phyloP scores from a whole-genome alignment of 2,113 vertebrate genomes.

The Regulus satrapa region DNA sequence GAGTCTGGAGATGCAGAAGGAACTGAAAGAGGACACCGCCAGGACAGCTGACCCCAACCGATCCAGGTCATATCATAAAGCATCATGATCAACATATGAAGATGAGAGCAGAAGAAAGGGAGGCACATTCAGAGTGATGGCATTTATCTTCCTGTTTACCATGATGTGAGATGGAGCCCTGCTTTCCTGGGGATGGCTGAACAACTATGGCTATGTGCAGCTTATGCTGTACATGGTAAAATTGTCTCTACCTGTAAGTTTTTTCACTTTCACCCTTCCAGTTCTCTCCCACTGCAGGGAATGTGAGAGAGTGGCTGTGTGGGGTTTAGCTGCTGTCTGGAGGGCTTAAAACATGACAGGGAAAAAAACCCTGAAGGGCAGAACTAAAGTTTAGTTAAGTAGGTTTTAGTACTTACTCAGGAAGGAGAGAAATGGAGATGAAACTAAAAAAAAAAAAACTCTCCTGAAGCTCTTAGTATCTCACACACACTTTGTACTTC shows the following conservation, averaged over 20 bases:
- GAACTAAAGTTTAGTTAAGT: background rate
- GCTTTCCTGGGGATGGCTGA: background rate
- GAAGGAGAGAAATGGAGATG: background rate
- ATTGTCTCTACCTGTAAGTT: background rate
- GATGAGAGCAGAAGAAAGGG: background rate
- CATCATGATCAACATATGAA: background rate
- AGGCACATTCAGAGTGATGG: background rate
- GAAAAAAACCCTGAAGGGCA: background rate
- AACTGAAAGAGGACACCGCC: background rate
- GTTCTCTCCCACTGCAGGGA: background rate
- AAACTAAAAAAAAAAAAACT: background rate
- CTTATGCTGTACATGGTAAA: background rate
- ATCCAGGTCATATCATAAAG: background rate
- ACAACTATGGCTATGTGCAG: background rate
- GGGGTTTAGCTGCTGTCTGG: background rate
- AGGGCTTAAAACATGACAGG: background rate
- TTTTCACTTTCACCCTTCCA: background rate
- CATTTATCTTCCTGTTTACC: background rate
- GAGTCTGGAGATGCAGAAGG: background rate
- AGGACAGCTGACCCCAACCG: background rate
- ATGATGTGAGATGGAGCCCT: background rate
- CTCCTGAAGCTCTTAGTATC: background rate
- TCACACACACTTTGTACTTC: background rate
- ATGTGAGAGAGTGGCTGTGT: background rate
- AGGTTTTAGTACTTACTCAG: background rate